Evolutionary conservation across 2,113 vertebrate species (phyloP), one percentile per base, ranked within the genome.

Genomic region (Corydoras sp.): DNA sequence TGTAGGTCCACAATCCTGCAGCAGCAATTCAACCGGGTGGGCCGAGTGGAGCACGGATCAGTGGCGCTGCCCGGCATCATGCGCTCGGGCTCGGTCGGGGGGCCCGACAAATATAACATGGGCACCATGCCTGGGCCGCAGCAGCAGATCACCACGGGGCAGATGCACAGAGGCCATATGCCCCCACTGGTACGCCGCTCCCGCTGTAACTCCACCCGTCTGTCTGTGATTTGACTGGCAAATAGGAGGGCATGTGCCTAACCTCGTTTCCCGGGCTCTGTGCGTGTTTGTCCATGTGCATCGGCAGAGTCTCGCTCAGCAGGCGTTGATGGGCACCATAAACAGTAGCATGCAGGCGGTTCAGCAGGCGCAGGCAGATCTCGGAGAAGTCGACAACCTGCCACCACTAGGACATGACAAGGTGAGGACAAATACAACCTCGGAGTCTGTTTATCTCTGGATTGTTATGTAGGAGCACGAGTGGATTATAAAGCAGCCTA

Each of bases 151-250:
- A 95, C 90, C 58, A 92, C 87, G 0, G 97, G 96, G n/a, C 96
- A 99, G 84, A 98, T 99, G 95, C 96, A 99, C 88, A 88, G 93
- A 77, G 97, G 94, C 75, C 97, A 99, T 71, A 98, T 98, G 97
- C 94, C 97, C 58, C 97, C 97, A 0, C 90, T 99, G 87, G 97
- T 99, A 84, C 94, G 94, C 64, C 29, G 2, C 11, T 14, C 15
- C 29, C n/a, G 51, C 18, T 61, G 67, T 62, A 32, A 24, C 62
- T 43, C 10, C 50, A 55, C 35, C 31, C 24, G 8, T 9, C 12
- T 3, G 7, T 10, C 0, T 71, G 32, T 10, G 49, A 62, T 61
- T 55, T 60, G 55, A 58, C n/a, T 56, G 63, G 62, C 43, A 56
- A 30, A 56, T 56, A n/a, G 12, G 4, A 32, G 29, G 53, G 24